phyloP scores from a whole-genome alignment of 2,797 vertebrate species.

The Microctenopoma stevenorrisi region DNA sequence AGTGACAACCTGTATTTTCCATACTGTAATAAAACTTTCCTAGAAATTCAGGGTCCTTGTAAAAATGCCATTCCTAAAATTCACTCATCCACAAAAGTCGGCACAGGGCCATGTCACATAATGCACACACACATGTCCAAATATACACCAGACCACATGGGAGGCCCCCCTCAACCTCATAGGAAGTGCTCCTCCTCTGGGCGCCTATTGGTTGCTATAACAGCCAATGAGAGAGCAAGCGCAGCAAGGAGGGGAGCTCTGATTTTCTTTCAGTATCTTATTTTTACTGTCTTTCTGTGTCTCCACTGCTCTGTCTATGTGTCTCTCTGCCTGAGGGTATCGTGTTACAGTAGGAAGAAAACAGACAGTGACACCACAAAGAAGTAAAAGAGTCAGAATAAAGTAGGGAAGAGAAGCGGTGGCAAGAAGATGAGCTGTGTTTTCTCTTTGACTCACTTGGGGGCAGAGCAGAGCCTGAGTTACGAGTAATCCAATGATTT shows the following conservation, averaged over 20 bases:
- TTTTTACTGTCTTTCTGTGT: slow-evolving; percentile 41
- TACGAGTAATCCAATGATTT: background rate
- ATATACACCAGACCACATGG: slow-evolving; percentile 38
- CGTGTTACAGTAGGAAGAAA: slow-evolving; percentile 38
- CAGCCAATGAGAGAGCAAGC: slow-evolving; percentile 56
- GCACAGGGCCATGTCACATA: slow-evolving; percentile 33
- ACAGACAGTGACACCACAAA: slow-evolving; percentile 39
- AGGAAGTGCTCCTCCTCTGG: slow-evolving; percentile 75
- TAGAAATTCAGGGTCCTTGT: slow-evolving; percentile 29
- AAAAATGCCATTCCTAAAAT: slow-evolving; percentile 49
- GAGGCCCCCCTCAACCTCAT: slow-evolving; percentile 51
- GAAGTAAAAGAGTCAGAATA: slow-evolving; percentile 37
- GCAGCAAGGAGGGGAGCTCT: slow-evolving; percentile 61
- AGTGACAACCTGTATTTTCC: background rate
- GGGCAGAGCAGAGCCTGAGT: slow-evolving; percentile 19
- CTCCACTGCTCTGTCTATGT: background rate
- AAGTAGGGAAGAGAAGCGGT: slow-evolving; percentile 11
- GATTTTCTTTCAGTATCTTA: slow-evolving; percentile 46
- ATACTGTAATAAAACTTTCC: slow-evolving; percentile 17
- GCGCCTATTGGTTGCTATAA: slow-evolving; percentile 54
- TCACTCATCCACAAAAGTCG: slow-evolving; percentile 31
- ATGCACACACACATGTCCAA: slow-evolving; percentile 17
- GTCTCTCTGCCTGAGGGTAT: slow-evolving; percentile 48
- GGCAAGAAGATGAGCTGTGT: slow-evolving; percentile 15
- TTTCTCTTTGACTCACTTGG: slow-evolving; percentile 14